These are phyloP conservation scores for Raja brachyura DNA, from an alignment of 2,113 vertebrate species.

Conservation along the genomic window DNA sequence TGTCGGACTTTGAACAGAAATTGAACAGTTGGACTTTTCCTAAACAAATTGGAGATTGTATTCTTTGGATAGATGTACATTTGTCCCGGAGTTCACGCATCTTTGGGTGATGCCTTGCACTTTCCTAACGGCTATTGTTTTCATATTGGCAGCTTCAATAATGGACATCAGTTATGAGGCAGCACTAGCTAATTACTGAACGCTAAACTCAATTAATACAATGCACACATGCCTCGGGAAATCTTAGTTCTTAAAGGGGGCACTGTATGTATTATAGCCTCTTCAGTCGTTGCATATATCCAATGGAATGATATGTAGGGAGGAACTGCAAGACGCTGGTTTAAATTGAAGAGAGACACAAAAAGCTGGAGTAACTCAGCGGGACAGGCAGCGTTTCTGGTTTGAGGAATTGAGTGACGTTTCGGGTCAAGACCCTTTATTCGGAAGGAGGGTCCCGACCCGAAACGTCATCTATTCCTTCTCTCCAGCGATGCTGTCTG, in stretches of 20 bases:
- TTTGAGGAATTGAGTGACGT: no score
- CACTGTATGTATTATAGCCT: neutral
- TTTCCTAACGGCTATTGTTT: neutral
- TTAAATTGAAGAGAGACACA: no score
- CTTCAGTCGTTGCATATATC: neutral
- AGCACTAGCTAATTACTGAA: neutral
- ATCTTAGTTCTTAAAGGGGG: neutral
- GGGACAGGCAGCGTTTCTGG: no score
- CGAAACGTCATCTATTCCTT: no score
- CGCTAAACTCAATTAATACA: neutral
- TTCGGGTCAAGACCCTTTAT: no score
- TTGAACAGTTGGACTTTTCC: neutral
- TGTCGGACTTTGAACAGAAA: no score
- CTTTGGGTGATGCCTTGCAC: neutral
- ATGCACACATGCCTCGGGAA: neutral
- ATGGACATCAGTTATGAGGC: neutral
- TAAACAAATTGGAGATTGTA: neutral
- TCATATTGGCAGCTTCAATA: neutral
- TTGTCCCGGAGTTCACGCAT: neutral
- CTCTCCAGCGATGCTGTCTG: no score
- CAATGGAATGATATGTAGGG: no score
- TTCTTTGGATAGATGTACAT: no score
- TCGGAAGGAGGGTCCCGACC: no score
- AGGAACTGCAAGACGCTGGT: no score
- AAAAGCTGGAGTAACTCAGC: no score